Percentiles rank a stretch among this genome's conserved stretches.
These are phyloP conservation scores for Willisornis vidua DNA, from an alignment of 2,113 vertebrate species.

Conservation along the genomic window DNA sequence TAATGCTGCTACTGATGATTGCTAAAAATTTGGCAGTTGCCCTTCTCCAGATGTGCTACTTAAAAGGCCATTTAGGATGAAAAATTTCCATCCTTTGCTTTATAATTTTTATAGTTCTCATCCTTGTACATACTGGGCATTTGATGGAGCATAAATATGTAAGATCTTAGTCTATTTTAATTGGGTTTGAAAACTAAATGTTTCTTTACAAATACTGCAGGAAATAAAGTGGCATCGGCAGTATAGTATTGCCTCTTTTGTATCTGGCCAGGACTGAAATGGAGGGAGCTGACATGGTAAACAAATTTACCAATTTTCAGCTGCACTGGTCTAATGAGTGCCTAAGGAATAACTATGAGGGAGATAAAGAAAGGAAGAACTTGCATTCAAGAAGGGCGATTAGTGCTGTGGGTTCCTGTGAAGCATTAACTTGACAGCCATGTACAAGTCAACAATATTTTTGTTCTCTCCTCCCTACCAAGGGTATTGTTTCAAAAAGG, in stretches of 20 bases:
- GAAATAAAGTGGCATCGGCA: neutral
- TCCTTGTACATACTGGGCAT: neutral
- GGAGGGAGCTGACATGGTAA: neutral
- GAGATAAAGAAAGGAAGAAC: constrained; percentile 23
- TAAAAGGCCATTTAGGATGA: neutral
- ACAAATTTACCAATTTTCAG: constrained; percentile 19
- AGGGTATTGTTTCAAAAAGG: constrained; percentile 24
- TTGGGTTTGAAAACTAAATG: neutral
- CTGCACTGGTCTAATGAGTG: neutral
- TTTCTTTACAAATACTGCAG: neutral
- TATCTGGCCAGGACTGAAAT: neutral
- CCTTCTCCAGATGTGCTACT: constrained; percentile 31
- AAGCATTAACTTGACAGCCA: constrained; percentile 41
- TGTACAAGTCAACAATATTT: constrained; percentile 18
- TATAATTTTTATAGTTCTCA: neutral
- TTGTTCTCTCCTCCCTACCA: constrained; percentile 15
- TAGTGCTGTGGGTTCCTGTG: neutral
- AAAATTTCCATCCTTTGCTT: neutral
- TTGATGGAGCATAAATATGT: neutral
- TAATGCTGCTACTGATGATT: neutral
- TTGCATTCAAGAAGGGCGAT: constrained; percentile 10
- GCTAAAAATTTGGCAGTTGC: constrained; percentile 35
- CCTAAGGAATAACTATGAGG: neutral
- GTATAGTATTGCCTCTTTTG: neutral
- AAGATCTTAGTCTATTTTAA: neutral